Base-by-base conservation (phyloP, 2,797 vertebrate genomes). In the Pogonophryne albipinna region DNA sequence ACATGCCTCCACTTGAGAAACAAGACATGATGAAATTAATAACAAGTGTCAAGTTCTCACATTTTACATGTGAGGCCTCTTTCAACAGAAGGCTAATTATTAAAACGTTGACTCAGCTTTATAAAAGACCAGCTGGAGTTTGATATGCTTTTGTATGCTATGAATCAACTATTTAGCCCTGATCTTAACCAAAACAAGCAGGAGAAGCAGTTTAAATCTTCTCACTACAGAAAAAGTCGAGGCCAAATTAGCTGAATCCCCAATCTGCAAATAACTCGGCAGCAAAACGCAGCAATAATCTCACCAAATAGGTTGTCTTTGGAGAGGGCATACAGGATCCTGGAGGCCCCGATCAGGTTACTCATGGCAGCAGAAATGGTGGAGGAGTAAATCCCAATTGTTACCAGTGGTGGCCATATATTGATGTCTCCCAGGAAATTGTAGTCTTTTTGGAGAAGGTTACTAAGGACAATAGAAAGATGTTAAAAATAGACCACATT, bases 331-430 rank as follows among this genome's bases (percentile, higher is more conserved):
- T 95, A 94, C 13, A 97, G 91, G 81, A 97, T 94, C 45, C 96
- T 93, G 17, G 96, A 96, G 10, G 95, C 96, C 1, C 96, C 95
- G 0, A 96, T 96, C 38, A 97, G 93, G 31, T 95, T 95, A 86
- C 96, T 96, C 96, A 96, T 96, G 60, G 96, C 95, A 38, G 96
- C 96, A 0, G 95, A 97, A 7, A 97, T 82, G 0, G 95, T 88
- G 0, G 95, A 94, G 27, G 95, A 94, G 15, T 96, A 97, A 75
- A 97, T 86, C 1, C 96, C 96, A 0, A 95, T 73, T 17, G 93
- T 86, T 66, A 97, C 96, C 41, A 97, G 88, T 0, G 96, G 95
- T 0, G 95, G 91, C 94, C 96, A 95, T 52, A 96, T 52, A 69
- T 95, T 95, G 69, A 97, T 95, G 58, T 93, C 78, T 0, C 92